Evolutionary conservation across 64 coral and sea anemone species (phyloP).

Genomic region (Astreopora myriophthalma): DNA sequence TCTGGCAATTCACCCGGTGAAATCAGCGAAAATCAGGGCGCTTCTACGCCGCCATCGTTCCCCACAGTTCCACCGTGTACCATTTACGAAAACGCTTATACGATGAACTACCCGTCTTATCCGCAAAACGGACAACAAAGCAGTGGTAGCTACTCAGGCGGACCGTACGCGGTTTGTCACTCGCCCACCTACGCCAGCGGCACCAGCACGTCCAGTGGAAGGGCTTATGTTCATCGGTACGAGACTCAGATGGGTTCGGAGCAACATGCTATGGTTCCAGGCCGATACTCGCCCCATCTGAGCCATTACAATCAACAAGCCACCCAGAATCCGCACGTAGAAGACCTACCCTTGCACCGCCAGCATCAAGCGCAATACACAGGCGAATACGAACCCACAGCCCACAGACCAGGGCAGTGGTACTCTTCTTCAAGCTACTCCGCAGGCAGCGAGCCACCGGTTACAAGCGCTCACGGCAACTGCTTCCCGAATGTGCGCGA

Average conservation of each 20-base stretch:
- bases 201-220: constrained; percentile 46
- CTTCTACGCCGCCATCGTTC: constrained; percentile 84
- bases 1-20: constrained; percentile 29
- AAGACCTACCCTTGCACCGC: constrained; percentile 63
- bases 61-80: constrained; percentile 66
- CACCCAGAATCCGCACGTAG: constrained; percentile 29
- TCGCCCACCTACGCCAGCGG: constrained; percentile 55
- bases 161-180: constrained; percentile 40
- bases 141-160: constrained; percentile 23
- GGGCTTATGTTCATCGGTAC: constrained; percentile 40
- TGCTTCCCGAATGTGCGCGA: constrained; percentile 80
- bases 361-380: constrained; percentile 65
- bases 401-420: constrained; percentile 10
- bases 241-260: constrained; percentile 44
- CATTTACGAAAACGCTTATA: constrained; percentile 37
- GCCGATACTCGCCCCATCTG: constrained; percentile 83
- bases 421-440: constrained; percentile 29
- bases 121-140: constrained; percentile 29
- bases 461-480: constrained; percentile 31
- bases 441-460: background rate
- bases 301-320: constrained; percentile 82
- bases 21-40: constrained; percentile 36
- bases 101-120: constrained; percentile 50
- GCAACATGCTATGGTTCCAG: constrained; percentile 36
- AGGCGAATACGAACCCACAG: constrained; percentile 9